Evolutionary conservation across 1,140 invertebrate species (phyloP).

Genomic region (Drosophila kurseongensis): DNA sequence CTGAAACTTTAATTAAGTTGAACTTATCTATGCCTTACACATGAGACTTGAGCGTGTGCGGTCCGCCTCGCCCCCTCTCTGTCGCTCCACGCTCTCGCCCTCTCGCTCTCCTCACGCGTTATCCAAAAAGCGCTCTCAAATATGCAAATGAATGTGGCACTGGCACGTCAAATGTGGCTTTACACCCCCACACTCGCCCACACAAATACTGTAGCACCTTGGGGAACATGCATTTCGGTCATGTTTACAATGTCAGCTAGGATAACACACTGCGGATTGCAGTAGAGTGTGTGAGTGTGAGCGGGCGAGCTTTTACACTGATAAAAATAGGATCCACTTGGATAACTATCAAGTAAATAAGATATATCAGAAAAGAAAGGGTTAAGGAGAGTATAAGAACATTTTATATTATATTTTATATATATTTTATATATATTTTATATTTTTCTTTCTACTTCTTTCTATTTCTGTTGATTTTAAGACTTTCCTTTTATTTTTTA

Average conservation of each 20-base stretch:
- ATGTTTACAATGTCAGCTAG: constrained; percentile 81
- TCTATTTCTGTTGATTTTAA: too few relatives aligned
- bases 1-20: constrained; percentile 79
- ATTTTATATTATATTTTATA: too few relatives aligned
- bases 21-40: constrained; percentile 79
- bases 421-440: too few relatives aligned
- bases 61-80: constrained; percentile 2
- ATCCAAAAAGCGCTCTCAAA: constrained; percentile 62
- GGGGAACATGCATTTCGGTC: constrained; percentile 78
- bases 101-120: constrained; percentile 26
- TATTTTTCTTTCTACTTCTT: too few relatives aligned
- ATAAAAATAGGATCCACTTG: neutral
- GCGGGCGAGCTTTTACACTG: constrained; percentile 29
- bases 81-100: constrained; percentile 2
- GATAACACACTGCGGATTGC: constrained; percentile 66
- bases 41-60: constrained; percentile 56
- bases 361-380: too few relatives aligned
- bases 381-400: too few relatives aligned
- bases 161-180: constrained; percentile 73
- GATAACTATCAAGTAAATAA: neutral
- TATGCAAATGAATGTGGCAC: constrained; percentile 78
- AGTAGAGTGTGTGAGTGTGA: constrained; percentile 20
- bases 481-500: too few relatives aligned
- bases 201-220: constrained; percentile 48
- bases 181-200: constrained; percentile 47